These are phyloP conservation scores for Spheniscus humboldti DNA, from an alignment of 2,797 vertebrate genomes.

Conservation along the genomic window DNA sequence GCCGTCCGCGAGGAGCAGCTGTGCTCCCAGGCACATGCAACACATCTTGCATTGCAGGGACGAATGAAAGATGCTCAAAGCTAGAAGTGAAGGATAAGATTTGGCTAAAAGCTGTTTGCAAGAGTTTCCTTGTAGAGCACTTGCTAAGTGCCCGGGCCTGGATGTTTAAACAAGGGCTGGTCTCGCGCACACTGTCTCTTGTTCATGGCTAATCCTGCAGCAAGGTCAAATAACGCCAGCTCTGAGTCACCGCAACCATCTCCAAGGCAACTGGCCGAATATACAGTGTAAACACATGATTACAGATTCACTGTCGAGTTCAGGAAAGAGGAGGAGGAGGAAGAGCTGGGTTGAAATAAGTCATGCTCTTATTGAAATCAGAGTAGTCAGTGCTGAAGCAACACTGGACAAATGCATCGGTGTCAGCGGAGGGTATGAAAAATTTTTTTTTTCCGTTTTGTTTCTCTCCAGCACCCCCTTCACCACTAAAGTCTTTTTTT, in stretches of 20 bases:
- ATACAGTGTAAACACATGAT: constrained; percentile 35
- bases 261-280: constrained; percentile 31
- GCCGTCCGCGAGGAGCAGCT: background rate
- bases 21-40: background rate
- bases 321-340: constrained; percentile 13
- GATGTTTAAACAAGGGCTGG: constrained; percentile 4
- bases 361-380: background rate
- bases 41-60: background rate
- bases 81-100: background rate
- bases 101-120: background rate
- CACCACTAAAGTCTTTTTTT: background rate
- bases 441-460: background rate
- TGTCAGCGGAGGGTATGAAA: background rate
- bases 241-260: constrained; percentile 49
- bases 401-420: background rate
- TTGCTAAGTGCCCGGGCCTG: background rate
- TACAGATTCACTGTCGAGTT: background rate
- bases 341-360: background rate
- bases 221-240: constrained; percentile 5
- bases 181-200: constrained; percentile 12
- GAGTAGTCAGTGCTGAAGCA: background rate
- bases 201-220: constrained; percentile 32
- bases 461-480: background rate
- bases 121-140: background rate
- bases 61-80: background rate